Evolutionary conservation across 37 sponge, comb jelly and placozoan genomes (phyloP).

Genomic region (Geodia barretti): DNA sequence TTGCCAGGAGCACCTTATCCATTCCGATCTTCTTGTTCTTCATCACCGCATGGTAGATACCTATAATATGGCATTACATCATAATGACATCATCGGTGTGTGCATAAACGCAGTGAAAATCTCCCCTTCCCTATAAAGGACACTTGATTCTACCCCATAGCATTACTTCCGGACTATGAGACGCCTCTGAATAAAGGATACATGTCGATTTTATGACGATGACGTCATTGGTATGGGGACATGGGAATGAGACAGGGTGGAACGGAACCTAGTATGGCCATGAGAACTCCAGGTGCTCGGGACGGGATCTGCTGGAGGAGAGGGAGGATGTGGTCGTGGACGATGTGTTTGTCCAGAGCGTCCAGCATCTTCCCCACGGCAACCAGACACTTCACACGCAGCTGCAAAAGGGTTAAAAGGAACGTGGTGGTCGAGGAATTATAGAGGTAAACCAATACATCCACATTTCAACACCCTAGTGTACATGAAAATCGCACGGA

Average conservation of each 20-base stretch:
- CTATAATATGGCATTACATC: slow-evolving; percentile 41
- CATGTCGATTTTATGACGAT: too few relatives aligned
- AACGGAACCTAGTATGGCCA: slow-evolving; percentile 87
- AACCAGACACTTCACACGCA: slow-evolving; percentile 75
- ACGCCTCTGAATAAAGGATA: too few relatives aligned
- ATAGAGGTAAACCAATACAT: too few relatives aligned
- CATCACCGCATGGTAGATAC: slow-evolving; percentile 64
- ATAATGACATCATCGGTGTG: background rate
- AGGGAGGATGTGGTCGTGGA: slow-evolving; percentile 71
- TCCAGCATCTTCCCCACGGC: slow-evolving; percentile 70
- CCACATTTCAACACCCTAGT: too few relatives aligned
- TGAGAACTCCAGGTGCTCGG: slow-evolving; percentile 83
- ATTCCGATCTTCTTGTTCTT: slow-evolving; percentile 63
- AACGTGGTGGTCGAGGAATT: too few relatives aligned
- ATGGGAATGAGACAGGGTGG: too few relatives aligned
- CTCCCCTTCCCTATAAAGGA: too few relatives aligned
- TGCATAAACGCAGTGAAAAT: too few relatives aligned
- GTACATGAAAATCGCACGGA: too few relatives aligned
- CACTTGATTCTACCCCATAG: too few relatives aligned
- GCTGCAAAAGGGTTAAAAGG: slow-evolving; percentile 23
- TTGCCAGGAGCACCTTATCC: slow-evolving; percentile 61
- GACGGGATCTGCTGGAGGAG: slow-evolving; percentile 47
- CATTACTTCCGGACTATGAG: too few relatives aligned
- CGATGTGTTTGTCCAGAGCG: slow-evolving; percentile 71
- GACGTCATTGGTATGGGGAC: too few relatives aligned